A percentile compares a stretch with the other conserved stretches of the same genome.
Evolutionary conservation across 2,797 vertebrate species (phyloP).

Genomic region (Amphiprion clarkii): DNA sequence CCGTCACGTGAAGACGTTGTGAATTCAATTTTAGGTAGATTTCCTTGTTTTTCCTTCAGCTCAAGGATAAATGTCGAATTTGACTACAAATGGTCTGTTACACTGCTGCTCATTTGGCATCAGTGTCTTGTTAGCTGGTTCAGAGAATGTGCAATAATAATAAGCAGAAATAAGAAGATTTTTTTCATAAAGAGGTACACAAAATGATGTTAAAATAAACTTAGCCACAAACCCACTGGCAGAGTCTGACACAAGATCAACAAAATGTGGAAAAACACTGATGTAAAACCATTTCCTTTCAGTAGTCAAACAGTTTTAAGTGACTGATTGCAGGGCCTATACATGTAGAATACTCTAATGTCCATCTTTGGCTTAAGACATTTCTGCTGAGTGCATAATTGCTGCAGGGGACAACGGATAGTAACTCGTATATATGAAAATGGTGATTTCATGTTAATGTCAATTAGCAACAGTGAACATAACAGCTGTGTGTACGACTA

Average conservation of each 20-base stretch:
- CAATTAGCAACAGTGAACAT: background rate
- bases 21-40: constrained; percentile 24
- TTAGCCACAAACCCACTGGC: no score
- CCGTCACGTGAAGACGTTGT: constrained; percentile 12
- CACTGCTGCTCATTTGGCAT: background rate
- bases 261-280: background rate
- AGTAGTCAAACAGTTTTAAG: no score
- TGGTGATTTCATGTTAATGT: no score
- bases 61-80: constrained; percentile 12
- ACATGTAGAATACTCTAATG: background rate
- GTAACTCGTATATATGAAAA: no score
- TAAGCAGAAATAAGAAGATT: no score
- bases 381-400: background rate
- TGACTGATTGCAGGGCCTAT: no score
- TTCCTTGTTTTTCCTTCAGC: constrained; percentile 22
- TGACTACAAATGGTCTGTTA: background rate
- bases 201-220: background rate
- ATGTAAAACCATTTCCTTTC: no score
- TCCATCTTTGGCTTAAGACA: background rate
- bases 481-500: background rate
- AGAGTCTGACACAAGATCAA: background rate
- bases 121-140: background rate
- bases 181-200: background rate
- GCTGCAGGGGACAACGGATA: no score
- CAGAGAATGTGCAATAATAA: background rate